Conservation (phyloP, 30 jellyfish, hydroid and myxozoan genomes). For the Hydra vulgaris region DNA sequence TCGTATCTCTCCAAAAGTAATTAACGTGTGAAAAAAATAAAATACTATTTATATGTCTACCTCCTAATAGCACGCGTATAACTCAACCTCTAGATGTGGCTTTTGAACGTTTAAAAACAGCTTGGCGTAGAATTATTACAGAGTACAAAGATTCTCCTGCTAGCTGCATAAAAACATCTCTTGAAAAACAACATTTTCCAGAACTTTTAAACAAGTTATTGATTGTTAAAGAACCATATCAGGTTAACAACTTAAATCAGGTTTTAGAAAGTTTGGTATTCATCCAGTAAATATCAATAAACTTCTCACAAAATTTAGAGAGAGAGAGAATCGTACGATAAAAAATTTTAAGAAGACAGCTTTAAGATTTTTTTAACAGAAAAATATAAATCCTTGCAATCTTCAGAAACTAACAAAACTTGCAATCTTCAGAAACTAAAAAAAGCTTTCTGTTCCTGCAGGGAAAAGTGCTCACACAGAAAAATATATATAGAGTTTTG, state of each 20-base stretch:
- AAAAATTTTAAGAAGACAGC: background rate
- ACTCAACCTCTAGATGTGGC: background rate
- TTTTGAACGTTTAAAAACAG: background rate
- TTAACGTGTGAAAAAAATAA: background rate
- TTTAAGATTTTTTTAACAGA: background rate
- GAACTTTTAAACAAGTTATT: background rate
- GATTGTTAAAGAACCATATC: background rate
- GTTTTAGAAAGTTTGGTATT: background rate
- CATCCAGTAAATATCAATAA: background rate
- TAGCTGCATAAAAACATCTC: background rate
- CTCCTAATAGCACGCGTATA: background rate
- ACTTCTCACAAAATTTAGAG: background rate
- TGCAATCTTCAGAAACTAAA: background rate
- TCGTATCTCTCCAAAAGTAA: background rate
- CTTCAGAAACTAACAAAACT: background rate
- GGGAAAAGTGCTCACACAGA: background rate
- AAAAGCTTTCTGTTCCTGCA: background rate
- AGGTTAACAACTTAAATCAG: background rate
- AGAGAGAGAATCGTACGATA: background rate
- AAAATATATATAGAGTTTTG: background rate
- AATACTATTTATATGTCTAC: background rate
- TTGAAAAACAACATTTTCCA: background rate
- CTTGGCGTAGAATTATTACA: background rate
- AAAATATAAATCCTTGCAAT: background rate
- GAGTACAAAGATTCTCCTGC: background rate